phyloP scores from a whole-genome alignment of 1,140 invertebrate genomes.

The Penaeus chinensis region DNA sequence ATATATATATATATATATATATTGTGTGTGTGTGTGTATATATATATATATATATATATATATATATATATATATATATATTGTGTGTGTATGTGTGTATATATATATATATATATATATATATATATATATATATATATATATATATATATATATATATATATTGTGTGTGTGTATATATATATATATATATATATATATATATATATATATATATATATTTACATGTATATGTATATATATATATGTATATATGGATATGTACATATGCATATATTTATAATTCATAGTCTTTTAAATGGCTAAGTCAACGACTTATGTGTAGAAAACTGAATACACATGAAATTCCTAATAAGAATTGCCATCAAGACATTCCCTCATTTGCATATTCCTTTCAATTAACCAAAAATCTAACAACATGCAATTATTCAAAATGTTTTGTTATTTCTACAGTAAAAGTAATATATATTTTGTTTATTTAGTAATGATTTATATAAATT shows the following conservation, averaged over 20 bases:
- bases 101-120: not conserved
- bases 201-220: not conserved
- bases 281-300: not conserved
- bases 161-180: not conserved
- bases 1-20: constrained; percentile 1
- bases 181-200: not conserved
- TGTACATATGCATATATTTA: not conserved
- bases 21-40: not conserved
- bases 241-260: not conserved
- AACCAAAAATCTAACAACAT: not conserved
- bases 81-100: not conserved
- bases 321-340: not conserved
- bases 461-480: too few relatives aligned
- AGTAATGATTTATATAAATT: too few relatives aligned
- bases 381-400: not conserved
- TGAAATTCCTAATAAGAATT: not conserved
- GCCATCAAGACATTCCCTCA: not conserved
- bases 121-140: not conserved
- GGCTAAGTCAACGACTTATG: not conserved
- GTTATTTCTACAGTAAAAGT: too few relatives aligned
- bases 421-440: not conserved
- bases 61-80: not conserved
- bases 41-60: not conserved
- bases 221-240: not conserved
- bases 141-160: not conserved